phyloP scores from a whole-genome alignment of 2,797 vertebrate species.

The Microchirus variegatus region DNA sequence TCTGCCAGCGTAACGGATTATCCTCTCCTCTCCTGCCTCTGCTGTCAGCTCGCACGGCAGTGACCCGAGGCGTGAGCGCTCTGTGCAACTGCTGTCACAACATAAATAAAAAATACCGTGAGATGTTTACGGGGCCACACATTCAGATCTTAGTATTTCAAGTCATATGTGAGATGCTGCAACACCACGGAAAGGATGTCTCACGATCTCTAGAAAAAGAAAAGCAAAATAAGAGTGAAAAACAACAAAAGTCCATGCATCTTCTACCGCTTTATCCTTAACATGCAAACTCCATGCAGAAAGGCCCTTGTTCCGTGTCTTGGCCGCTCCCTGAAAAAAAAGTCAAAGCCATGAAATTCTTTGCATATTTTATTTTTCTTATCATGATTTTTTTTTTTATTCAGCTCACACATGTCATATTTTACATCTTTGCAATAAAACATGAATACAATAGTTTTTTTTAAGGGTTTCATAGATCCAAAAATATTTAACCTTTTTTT shows the following conservation, averaged over 20 bases:
- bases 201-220: neutral
- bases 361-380: slow-evolving; percentile 99
- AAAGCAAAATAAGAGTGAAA: neutral
- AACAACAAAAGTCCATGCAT: slow-evolving; percentile 16
- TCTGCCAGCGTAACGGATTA: slow-evolving; percentile 37
- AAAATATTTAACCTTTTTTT: slow-evolving; percentile 96
- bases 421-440: slow-evolving; percentile 99
- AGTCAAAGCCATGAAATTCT: slow-evolving; percentile 89
- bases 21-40: neutral
- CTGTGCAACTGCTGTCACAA: slow-evolving; percentile 40
- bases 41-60: slow-evolving; percentile 48
- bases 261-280: neutral
- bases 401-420: slow-evolving; percentile 98
- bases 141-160: neutral
- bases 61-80: slow-evolving; percentile 32
- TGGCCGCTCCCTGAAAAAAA: slow-evolving; percentile 57
- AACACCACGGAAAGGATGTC: neutral
- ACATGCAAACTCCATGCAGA: no score
- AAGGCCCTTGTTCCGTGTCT: no score
- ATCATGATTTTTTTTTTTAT: slow-evolving; percentile 88
- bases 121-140: neutral
- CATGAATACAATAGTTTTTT: slow-evolving; percentile 98
- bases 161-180: no score
- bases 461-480: slow-evolving; percentile 95
- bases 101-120: neutral